phyloP scores from a whole-genome alignment of 2,113 vertebrate species.

The Manacus vitellinus region DNA sequence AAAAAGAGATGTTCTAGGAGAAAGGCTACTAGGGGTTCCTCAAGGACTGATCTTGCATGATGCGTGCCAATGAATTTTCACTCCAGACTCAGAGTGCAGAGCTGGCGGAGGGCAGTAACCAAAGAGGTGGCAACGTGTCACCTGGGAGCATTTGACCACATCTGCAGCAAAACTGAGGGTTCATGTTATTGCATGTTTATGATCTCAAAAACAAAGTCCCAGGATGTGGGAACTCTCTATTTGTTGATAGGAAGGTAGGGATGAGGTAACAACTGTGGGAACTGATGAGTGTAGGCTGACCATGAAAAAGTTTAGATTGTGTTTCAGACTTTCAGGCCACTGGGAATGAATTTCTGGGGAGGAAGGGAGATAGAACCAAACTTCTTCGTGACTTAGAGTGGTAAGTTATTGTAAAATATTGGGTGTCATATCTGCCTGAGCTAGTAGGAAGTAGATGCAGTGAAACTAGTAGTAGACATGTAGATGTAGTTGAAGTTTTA shows the following conservation, averaged over 20 bases:
- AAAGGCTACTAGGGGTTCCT: not conserved
- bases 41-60: not conserved
- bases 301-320: not conserved
- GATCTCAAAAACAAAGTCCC: not conserved
- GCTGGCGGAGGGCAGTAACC: not conserved
- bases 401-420: not conserved
- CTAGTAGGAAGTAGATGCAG: not conserved
- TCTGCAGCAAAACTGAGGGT: not conserved
- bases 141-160: not conserved
- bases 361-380: not conserved
- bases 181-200: not conserved
- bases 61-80: not conserved
- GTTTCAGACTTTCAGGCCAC: not conserved
- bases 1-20: not conserved
- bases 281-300: not conserved
- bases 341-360: not conserved
- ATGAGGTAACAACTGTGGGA: not conserved
- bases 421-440: not conserved
- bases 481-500: not conserved
- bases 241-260: not conserved
- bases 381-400: not conserved
- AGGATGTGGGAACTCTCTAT: not conserved
- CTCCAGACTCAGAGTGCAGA: not conserved
- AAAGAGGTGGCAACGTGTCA: not conserved
- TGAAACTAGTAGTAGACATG: not conserved